Base-by-base conservation (phyloP, 2,888 invertebrate species). In the Ligdia adustata region DNA sequence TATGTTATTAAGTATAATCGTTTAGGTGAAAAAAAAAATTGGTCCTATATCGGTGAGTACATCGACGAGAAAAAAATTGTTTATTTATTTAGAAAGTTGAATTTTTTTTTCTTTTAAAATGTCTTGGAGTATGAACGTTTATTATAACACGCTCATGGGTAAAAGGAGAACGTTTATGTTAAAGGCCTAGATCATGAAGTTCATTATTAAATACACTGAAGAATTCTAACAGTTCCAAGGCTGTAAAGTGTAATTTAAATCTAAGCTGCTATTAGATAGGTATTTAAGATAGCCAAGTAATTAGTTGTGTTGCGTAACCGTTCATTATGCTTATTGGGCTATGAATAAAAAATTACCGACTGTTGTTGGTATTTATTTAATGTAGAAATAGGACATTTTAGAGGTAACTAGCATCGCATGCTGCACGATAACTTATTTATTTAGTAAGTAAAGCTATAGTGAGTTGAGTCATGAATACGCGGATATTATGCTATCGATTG, bases 151-250 rank as follows among this genome's bases (percentile, higher is more conserved):
- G 14, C 31, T 28, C 15, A 32, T 12, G 16, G 26, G 24, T 26
- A 31, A 37, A 38, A 37, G 31, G 31, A 14, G n/a, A n/a, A n/a
- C n/a, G n/a, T n/a, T n/a, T n/a, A n/a, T n/a, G n/a, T n/a, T 66
- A 73, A 66, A 63, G 66, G 68, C 60, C 53, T 53, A 52, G 62
- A 65, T 64, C 68, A 71, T 68, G 66, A 62, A 71, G 57, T 64
- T 57, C 58, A 56, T 41, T 32, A 45, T 37, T 15, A 9, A 43
- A 18, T 40, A 9, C 33, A 9, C 12, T 27, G 35, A 47, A 38
- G 26, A 41, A 43, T 49, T 14, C 29, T 27, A 47, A 14, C 7
- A 50, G 61, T 64, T 64, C 62, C 64, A 62, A 71, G 67, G 68
- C 65, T 12, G 65, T 66, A 64, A 34, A 33, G 7, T 12, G 9